Conservation (phyloP, 92 coral and sea anemone genomes). For the Metridium senile region DNA sequence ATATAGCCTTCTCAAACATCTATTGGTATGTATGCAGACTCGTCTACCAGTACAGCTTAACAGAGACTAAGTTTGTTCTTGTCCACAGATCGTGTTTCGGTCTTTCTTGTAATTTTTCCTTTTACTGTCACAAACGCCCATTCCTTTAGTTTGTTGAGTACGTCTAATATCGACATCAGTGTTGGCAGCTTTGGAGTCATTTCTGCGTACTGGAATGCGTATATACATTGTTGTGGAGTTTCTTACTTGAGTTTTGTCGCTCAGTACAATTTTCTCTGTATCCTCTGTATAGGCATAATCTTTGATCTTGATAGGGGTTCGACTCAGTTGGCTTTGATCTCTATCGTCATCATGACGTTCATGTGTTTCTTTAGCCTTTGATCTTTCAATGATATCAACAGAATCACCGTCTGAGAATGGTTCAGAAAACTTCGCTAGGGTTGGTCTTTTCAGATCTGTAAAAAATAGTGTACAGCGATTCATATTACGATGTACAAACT, state of each 20-base stretch:
- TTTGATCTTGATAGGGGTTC: constrained; percentile 55
- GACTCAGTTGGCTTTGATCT: constrained; percentile 52
- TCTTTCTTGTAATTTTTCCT: constrained; percentile 47
- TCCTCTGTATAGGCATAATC: constrained; percentile 49
- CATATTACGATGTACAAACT: too few species aligned
- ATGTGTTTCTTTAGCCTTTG: background rate
- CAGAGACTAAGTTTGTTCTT: constrained; percentile 47
- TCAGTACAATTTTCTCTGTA: constrained; percentile 40
- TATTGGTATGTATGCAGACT: constrained; percentile 38
- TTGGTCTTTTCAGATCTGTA: background rate
- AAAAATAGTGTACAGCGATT: too few species aligned
- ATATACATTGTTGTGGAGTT: constrained; percentile 46
- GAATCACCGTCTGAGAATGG: constrained; percentile 6
- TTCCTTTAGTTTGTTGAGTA: constrained; percentile 42
- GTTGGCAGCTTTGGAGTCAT: background rate
- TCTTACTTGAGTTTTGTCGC: constrained; percentile 52
- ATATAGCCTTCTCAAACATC: constrained; percentile 61
- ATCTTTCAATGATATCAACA: background rate
- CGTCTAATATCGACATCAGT: constrained; percentile 5
- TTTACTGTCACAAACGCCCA: constrained; percentile 54
- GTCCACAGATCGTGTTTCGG: constrained; percentile 43
- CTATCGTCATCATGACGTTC: background rate
- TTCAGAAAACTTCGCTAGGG: background rate
- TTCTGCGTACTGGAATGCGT: constrained; percentile 45
- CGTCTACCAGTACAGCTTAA: constrained; percentile 53